Conservation (phyloP, 2,797 vertebrate species). For the Dryobates pubescens region DNA sequence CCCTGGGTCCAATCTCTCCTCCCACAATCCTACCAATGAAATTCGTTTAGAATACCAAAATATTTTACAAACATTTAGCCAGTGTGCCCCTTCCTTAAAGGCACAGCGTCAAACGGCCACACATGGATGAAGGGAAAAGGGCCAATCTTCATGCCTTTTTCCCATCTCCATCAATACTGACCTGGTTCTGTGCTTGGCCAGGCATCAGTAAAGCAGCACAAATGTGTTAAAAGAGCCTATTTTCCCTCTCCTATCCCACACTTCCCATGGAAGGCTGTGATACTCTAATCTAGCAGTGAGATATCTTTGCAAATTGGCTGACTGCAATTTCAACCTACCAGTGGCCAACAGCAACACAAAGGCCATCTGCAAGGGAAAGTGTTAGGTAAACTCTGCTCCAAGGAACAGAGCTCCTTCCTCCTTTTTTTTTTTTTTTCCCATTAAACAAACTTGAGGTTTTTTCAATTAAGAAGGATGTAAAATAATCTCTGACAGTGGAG, state of each 20-base stretch:
- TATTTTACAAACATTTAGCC: too few species aligned
- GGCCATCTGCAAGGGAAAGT: slow-evolving; percentile 2
- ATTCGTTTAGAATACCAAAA: too few species aligned
- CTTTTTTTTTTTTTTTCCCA: background rate
- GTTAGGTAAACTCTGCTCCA: background rate
- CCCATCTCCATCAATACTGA: background rate
- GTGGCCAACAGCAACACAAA: slow-evolving; percentile 28
- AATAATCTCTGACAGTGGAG: slow-evolving; percentile 42
- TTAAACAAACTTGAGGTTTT: slow-evolving; percentile 54
- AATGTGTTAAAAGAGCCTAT: background rate
- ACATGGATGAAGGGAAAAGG: background rate
- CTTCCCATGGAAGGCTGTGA: background rate
- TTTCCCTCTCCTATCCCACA: background rate
- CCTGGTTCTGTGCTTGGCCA: background rate
- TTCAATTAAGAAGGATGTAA: slow-evolving; percentile 61
- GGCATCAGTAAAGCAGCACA: background rate
- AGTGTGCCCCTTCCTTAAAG: too few species aligned
- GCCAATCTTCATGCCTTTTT: background rate
- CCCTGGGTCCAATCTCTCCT: too few species aligned
- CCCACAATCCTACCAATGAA: too few species aligned
- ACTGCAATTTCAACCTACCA: background rate
- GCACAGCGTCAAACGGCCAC: too few species aligned
- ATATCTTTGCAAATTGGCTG: background rate
- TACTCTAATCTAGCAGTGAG: slow-evolving; percentile 2
- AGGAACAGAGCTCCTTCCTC: slow-evolving; percentile 15